Evolutionary conservation across 2,888 invertebrate genomes (phyloP).

Genomic region (Neoscelio sp.): DNA sequence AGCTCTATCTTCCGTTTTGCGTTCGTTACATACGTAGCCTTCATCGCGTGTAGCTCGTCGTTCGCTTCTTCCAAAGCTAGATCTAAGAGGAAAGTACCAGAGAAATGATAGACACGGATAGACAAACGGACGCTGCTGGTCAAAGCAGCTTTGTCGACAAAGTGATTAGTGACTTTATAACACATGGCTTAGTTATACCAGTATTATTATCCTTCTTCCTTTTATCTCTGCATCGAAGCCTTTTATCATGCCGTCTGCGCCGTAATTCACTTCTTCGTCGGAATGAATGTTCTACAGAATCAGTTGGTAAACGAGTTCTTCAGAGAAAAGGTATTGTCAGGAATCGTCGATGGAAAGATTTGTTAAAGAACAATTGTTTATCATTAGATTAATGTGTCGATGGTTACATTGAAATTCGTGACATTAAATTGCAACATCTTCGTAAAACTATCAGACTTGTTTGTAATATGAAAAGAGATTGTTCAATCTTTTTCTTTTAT

Average conservation of each 20-base stretch:
- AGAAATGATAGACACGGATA: neutral
- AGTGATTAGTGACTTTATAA: neutral
- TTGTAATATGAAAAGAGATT: too few species aligned
- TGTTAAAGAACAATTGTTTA: too few species aligned
- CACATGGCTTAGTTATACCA: neutral
- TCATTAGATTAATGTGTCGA: too few species aligned
- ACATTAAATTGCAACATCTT: too few species aligned
- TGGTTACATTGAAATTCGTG: too few species aligned
- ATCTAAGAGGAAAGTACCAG: neutral
- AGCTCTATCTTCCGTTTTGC: slow-evolving; percentile 56
- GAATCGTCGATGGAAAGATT: too few species aligned
- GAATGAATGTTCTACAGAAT: neutral
- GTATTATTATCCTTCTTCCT: neutral
- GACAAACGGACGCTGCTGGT: neutral
- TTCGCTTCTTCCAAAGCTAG: neutral
- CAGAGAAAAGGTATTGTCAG: too few species aligned
- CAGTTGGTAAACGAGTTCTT: too few species aligned
- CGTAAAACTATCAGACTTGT: too few species aligned
- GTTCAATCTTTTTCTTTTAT: too few species aligned
- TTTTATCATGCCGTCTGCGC: neutral
- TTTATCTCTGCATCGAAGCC: neutral
- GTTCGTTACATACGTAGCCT: slow-evolving; percentile 50
- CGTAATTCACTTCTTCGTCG: neutral
- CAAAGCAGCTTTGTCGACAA: neutral
- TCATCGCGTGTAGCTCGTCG: slow-evolving; percentile 37